These are phyloP conservation scores for Megalopta genalis DNA, from an alignment of 1,140 invertebrate genomes.

Conservation along the genomic window DNA sequence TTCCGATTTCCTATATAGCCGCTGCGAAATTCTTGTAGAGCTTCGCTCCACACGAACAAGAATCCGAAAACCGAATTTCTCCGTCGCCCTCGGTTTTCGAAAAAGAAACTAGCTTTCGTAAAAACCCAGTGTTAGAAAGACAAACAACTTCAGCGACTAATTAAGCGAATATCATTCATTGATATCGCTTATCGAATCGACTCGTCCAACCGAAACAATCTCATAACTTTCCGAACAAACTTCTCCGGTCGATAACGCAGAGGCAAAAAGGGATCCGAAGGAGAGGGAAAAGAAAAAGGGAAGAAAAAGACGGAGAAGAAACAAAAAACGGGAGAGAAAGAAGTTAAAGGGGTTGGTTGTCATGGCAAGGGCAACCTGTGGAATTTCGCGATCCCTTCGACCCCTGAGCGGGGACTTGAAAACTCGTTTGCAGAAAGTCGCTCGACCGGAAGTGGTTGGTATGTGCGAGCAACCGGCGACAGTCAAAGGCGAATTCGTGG, in stretches of 20 bases:
- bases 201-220: no score
- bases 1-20: no score
- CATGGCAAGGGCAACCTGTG: conserved; percentile 60
- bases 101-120: no score
- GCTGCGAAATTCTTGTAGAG: no score
- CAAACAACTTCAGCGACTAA: no score
- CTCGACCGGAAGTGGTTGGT: conserved; percentile 48
- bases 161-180: no score
- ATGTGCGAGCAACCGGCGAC: conserved; percentile 48
- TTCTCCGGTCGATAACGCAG: not conserved
- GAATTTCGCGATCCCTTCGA: conserved; percentile 61
- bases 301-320: not conserved
- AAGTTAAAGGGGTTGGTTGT: conserved; percentile 23
- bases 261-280: not conserved
- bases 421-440: conserved; percentile 60
- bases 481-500: conserved; percentile 16
- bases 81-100: no score
- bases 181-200: no score
- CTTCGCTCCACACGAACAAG: no score
- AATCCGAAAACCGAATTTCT: no score
- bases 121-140: no score
- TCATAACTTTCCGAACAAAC: not conserved
- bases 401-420: conserved; percentile 47
- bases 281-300: not conserved
- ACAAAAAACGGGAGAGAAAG: not conserved